Evolutionary conservation across 2,113 vertebrate species (phyloP).

Genomic region (Ptilonorhynchus violaceus): DNA sequence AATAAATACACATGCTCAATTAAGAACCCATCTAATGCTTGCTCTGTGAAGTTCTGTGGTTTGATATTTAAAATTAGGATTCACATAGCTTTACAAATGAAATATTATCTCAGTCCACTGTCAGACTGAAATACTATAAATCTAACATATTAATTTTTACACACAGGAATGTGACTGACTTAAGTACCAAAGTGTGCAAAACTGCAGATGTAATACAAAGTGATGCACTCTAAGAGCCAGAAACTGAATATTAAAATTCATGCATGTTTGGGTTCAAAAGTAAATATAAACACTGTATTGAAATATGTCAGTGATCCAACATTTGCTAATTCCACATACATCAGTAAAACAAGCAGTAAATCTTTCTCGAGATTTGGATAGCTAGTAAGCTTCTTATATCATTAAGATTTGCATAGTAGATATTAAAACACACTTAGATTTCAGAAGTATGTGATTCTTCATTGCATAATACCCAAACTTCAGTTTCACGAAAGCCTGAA

Average conservation of each 20-base stretch:
- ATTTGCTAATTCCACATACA: not conserved
- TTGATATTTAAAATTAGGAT: not conserved
- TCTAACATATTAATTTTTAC: not conserved
- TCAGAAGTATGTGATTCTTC: not conserved
- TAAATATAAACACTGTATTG: not conserved
- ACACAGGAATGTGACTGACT: not conserved
- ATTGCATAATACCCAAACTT: not conserved
- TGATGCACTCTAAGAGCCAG: not conserved
- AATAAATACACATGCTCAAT: not conserved
- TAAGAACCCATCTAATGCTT: not conserved
- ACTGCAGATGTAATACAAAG: not conserved
- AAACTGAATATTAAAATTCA: not conserved
- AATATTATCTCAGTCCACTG: not conserved
- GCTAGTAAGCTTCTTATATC: not conserved
- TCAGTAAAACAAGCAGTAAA: not conserved
- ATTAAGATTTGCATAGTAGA: not conserved
- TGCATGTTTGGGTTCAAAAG: not conserved
- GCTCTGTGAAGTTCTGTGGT: not conserved
- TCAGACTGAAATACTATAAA: not conserved
- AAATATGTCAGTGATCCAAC: not conserved
- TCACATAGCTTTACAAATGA: not conserved
- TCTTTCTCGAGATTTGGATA: not conserved
- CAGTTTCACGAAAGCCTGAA: not conserved
- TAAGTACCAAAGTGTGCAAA: not conserved
- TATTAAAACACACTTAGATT: not conserved